Evolutionary conservation across 1,140 invertebrate genomes (phyloP).

Genomic region (Streblospio benedicti): DNA sequence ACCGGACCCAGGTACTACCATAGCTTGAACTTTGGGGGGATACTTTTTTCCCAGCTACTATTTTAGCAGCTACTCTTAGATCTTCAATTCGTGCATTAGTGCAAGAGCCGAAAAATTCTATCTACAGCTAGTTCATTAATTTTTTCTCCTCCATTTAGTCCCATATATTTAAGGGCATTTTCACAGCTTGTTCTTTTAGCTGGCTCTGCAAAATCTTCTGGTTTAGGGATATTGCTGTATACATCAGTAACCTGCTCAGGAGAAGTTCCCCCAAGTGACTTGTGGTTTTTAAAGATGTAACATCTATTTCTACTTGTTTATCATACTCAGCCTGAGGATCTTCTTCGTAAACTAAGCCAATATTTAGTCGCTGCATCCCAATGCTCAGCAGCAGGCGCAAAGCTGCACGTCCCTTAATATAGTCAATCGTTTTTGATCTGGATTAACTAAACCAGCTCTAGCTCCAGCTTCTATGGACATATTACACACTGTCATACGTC

Average conservation of each 20-base stretch:
- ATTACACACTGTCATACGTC: slow-evolving; percentile 22
- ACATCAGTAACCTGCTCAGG: not conserved
- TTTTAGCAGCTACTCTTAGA: not conserved
- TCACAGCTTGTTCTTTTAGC: not conserved
- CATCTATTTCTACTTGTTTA: not conserved
- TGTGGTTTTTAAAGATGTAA: not conserved
- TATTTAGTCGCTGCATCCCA: not conserved
- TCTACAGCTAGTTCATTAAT: not conserved
- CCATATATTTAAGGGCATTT: not conserved
- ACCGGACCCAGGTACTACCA: not conserved
- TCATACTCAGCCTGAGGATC: not conserved
- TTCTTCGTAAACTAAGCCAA: not conserved
- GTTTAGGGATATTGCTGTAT: not conserved
- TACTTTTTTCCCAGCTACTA: not conserved
- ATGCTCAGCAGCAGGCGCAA: not conserved
- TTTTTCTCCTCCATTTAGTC: not conserved
- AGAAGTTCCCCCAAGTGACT: not conserved
- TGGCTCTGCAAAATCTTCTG: not conserved
- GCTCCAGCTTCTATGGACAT: slow-evolving; percentile 22
- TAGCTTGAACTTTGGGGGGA: not conserved
- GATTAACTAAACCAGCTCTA: slow-evolving; percentile 6
- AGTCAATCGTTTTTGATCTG: not conserved
- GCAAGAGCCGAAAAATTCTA: not conserved
- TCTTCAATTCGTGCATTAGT: not conserved
- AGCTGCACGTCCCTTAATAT: not conserved